Base-by-base conservation (phyloP, 2,113 vertebrate species). In the Pseudopipra pipra region DNA sequence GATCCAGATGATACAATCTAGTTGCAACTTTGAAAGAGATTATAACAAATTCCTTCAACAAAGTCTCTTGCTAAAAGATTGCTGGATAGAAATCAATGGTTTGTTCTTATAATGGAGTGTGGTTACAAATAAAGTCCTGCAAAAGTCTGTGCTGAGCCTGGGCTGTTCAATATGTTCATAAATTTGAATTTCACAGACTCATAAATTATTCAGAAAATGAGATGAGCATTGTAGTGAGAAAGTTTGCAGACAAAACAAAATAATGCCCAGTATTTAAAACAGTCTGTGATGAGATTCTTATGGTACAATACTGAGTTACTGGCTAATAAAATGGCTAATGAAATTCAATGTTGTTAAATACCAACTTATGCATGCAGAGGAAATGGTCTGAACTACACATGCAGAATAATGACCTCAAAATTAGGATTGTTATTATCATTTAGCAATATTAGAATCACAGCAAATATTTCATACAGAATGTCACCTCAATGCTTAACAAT, bases 311-410 rank as follows among this genome's bases (percentile, higher is more conserved):
- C 63, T 66, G 71, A 71, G 41, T 92, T 90, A 80, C 75, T 83
- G 51, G 25, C 25, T 90, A 88, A 93, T 95, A 94, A 94, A 94
- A 85, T 54, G 24, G 67, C 63, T 95, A 93, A 82, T 92, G 71
- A 77, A 93, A 92, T 68, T 76, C 85, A 83, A 1, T 76, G 54
- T 78, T 85, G 79, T 82, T 94, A 90, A 93, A 91, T 85, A 87
- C 17, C 67, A 93, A 94, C 72, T 84, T 63, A 87, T 80, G 88
- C 85, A 63, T 80, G 17, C 56, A 87, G 62, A 91, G 19, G 63
- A 95, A 95, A 96, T 74, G 33, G 11, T 80, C 47, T 93, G 80
- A 94, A 73, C 25, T 54, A 35, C 55, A 62, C 18, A 43, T 76
- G 70, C n/a, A 62, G 54, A 90, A 70, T 94, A 92, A 92, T 77